phyloP scores from a whole-genome alignment of 2,888 invertebrate species.

The Tipula vernalis region DNA sequence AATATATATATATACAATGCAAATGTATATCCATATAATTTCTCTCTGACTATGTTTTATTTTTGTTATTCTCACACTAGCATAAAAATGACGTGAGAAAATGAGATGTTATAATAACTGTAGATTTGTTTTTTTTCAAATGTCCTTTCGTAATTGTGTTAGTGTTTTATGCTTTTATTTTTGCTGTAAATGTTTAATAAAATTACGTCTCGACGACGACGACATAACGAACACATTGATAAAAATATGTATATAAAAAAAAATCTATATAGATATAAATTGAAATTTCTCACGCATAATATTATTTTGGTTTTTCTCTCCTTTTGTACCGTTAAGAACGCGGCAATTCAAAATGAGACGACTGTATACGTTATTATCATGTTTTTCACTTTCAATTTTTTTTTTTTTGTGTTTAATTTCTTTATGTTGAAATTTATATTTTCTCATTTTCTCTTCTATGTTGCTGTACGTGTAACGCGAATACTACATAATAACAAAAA shows the following conservation, averaged over 20 bases:
- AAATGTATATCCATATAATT: not conserved
- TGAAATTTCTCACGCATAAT: not conserved
- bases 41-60: not conserved
- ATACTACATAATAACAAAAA: not conserved
- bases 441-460: not conserved
- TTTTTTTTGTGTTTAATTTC: not conserved
- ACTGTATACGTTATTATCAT: not conserved
- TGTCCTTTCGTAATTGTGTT: not conserved
- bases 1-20: not conserved
- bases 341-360: not conserved
- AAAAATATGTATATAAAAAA: not conserved
- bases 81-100: not conserved
- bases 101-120: not conserved
- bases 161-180: not conserved
- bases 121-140: not conserved
- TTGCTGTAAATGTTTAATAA: slow-evolving; percentile 4
- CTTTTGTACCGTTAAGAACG: not conserved
- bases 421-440: not conserved
- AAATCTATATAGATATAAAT: not conserved
- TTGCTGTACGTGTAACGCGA: not conserved
- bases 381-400: not conserved
- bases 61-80: not conserved
- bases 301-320: not conserved
- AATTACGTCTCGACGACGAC: not conserved
- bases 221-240: not conserved